phyloP scores from a whole-genome alignment of 2,888 invertebrate genomes.

The Drosophila kambysellisi region DNA sequence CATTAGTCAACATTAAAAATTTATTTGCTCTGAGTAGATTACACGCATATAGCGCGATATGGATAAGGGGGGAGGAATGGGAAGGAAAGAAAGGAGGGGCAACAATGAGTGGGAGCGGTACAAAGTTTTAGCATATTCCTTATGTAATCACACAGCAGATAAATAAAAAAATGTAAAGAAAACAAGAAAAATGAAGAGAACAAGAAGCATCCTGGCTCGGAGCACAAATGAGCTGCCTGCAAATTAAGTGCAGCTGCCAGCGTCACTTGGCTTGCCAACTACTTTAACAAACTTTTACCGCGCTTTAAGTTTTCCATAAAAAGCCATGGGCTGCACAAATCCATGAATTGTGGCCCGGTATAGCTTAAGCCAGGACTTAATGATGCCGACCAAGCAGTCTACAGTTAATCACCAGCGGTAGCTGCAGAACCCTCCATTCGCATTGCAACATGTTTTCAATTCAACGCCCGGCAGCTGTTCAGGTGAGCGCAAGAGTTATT shows the following conservation, averaged over 20 bases:
- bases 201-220: constrained; percentile 18
- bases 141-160: constrained; percentile 20
- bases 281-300: constrained; percentile 63
- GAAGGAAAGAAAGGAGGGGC: background rate
- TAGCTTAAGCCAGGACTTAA: constrained; percentile 36
- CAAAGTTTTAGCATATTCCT: constrained; percentile 58
- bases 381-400: constrained; percentile 43
- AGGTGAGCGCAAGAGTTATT: constrained; percentile 57
- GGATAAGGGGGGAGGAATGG: background rate
- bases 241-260: constrained; percentile 78
- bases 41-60: constrained; percentile 54
- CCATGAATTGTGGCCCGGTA: constrained; percentile 22
- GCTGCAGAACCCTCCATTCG: constrained; percentile 15
- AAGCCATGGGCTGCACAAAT: constrained; percentile 21
- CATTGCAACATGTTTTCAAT: constrained; percentile 36
- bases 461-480: constrained; percentile 36
- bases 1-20: constrained; percentile 79
- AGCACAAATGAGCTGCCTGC: constrained; percentile 72
- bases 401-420: constrained; percentile 59
- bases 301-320: constrained; percentile 66
- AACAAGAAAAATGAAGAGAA: constrained; percentile 4
- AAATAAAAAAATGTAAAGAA: constrained; percentile 21
- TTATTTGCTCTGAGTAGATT: constrained; percentile 78
- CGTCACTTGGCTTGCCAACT: constrained; percentile 53
- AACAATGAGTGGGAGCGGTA: constrained; percentile 33